These are phyloP conservation scores for Caenorhabditis remanei DNA, from an alignment of 1,140 invertebrate genomes.

Conservation along the genomic window DNA sequence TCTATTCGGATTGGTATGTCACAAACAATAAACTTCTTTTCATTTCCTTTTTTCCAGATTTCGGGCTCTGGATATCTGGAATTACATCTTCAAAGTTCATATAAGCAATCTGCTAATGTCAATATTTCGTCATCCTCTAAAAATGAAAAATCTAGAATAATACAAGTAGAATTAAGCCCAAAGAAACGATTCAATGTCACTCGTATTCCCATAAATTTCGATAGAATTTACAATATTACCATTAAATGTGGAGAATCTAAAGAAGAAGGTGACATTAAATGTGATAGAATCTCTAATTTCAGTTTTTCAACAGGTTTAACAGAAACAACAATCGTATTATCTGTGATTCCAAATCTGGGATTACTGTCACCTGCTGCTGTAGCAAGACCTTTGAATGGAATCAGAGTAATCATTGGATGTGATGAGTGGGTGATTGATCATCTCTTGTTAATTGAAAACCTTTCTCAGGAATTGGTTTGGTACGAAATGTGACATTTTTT, in stretches of 20 bases:
- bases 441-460: neutral
- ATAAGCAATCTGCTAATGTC: neutral
- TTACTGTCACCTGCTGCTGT: constrained; percentile 5
- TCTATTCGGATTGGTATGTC: neutral
- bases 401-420: neutral
- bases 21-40: no score
- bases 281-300: neutral
- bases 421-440: neutral
- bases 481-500: neutral
- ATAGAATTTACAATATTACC: constrained; percentile 1
- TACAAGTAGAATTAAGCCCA: neutral
- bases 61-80: constrained; percentile 5
- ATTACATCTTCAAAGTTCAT: constrained; percentile 10
- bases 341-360: neutral
- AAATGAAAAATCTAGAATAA: neutral
- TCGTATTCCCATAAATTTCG: neutral
- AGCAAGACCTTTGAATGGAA: neutral
- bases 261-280: neutral
- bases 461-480: constrained; percentile 24
- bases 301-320: neutral
- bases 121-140: neutral
- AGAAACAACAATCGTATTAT: neutral
- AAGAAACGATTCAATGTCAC: neutral
- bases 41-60: neutral
- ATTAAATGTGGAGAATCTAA: constrained; percentile 28